phyloP scores from a whole-genome alignment of 2,113 vertebrate species.

The Lichenostomus cassidix region DNA sequence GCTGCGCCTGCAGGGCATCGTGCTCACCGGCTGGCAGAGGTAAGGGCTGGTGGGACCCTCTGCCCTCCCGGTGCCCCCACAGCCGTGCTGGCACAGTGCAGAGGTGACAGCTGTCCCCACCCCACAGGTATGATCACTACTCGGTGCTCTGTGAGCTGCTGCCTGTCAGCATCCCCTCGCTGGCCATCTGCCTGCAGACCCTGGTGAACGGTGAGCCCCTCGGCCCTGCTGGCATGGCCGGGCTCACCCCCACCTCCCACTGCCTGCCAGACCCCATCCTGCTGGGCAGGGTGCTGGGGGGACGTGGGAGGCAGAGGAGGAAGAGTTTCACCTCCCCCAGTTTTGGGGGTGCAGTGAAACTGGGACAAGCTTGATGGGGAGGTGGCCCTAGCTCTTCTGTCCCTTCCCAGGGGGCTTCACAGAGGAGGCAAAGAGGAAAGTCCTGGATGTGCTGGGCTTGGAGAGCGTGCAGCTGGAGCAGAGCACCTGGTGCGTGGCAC shows the following conservation, averaged over 20 bases:
- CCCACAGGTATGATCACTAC: conserved; percentile 76
- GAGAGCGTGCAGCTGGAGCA: conserved; percentile 62
- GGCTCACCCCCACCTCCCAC: background rate
- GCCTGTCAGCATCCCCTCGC: conserved; percentile 75
- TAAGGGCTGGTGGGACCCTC: background rate
- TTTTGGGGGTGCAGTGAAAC: background rate
- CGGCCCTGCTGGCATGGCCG: rapidly evolving
- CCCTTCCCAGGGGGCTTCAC: conserved; percentile 70
- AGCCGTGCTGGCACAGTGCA: rapidly evolving
- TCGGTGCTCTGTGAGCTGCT: conserved; percentile 79
- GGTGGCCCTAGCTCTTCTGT: background rate
- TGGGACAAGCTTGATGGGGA: rapidly evolving
- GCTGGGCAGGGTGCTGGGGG: background rate
- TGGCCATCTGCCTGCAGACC: conserved; percentile 72
- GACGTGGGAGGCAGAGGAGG: background rate
- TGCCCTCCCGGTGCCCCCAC: rapidly evolving
- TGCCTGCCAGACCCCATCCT: background rate
- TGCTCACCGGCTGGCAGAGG: conserved; percentile 84
- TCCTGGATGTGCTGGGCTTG: conserved; percentile 70
- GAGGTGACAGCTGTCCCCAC: background rate
- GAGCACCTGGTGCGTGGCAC: conserved; percentile 63
- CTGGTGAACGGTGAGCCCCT: conserved; percentile 71
- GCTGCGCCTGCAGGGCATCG: conserved; percentile 67
- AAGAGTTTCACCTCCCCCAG: background rate
- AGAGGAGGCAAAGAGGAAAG: conserved; percentile 46